Evolutionary conservation across 2,888 invertebrate genomes (phyloP), one percentile per base, ranked within the genome.

Genomic region (Phorcus lineatus): DNA sequence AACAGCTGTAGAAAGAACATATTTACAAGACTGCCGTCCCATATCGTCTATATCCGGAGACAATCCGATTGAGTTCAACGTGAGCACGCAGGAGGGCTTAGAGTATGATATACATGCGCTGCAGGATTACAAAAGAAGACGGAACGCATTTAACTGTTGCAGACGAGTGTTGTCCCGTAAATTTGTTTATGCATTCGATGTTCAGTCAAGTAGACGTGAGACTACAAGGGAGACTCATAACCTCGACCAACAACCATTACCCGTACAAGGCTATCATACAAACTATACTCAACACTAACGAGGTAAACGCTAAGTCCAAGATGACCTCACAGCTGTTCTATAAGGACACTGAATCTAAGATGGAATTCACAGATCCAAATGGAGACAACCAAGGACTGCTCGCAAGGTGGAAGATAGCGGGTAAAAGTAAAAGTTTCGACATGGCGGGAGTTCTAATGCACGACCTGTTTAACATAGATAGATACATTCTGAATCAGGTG

Each of bases 401-500:
- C n/a, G 75, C 77, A 40, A 55, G 81, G 13, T 54, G 22, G 19
- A 55, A 70, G 57, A 57, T 76, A 40, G 77, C 62, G 6, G 67
- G 36, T 17, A 13, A 24, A 16, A 67, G 79, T n/a, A 79, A 77
- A 57, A 57, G 55, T 17, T 36, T 81, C 7, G 81, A 81, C 47
- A 40, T 81, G 67, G 70, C 52, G 28, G 81, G 79, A 36, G 54
- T 70, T 17, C 19, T 81, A 9, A 47, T 53, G n/a, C 78, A 81
- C 24, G 79, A 81, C 47, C 19, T 81, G 17, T 81, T 75, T 62
- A 22, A 77, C 17, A 67, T 79, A 16, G 57, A 81, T 52, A 13
- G 81, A 28, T 81, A 78, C 52, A 52, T 81, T 11, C 36, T 81
- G 17, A 81, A 81, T 70, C 75, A 78, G 62, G 75, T 81, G 9